phyloP scores from a whole-genome alignment of 1,140 invertebrate genomes.

The Hypothenemus hampei region DNA sequence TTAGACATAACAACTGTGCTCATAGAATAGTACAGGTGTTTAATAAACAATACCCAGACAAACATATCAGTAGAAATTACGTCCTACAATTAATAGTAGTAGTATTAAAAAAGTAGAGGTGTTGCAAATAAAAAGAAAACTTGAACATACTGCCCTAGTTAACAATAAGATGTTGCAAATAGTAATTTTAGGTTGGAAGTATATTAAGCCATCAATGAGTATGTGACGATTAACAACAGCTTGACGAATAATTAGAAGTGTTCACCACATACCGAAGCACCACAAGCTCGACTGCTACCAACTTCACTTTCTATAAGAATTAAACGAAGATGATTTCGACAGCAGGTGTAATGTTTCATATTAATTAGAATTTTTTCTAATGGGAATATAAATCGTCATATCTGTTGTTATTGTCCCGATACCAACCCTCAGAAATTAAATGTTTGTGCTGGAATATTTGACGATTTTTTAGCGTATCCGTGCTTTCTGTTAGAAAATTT shows the following conservation, averaged over 20 bases:
- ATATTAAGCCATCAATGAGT: background rate
- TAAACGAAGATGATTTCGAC: background rate
- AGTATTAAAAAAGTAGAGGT: background rate
- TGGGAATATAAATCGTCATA: background rate
- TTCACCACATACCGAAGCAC: too few relatives aligned
- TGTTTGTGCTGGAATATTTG: background rate
- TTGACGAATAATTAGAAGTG: too few relatives aligned
- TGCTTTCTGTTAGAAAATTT: background rate
- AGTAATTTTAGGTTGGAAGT: background rate
- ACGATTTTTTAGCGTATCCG: background rate
- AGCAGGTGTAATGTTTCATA: background rate
- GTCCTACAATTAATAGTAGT: background rate
- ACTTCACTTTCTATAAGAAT: background rate
- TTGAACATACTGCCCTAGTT: background rate
- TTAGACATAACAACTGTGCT: background rate
- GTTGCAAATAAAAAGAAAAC: background rate
- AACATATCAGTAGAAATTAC: background rate
- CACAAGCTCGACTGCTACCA: too few relatives aligned
- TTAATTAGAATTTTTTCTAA: background rate
- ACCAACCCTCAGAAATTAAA: background rate
- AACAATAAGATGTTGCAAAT: background rate
- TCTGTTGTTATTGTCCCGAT: background rate
- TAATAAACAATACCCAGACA: background rate
- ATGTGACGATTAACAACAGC: too few relatives aligned
- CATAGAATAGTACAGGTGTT: background rate